Base-by-base conservation (phyloP, 1,140 invertebrate species). In the Dermatophagoides farinae region DNA sequence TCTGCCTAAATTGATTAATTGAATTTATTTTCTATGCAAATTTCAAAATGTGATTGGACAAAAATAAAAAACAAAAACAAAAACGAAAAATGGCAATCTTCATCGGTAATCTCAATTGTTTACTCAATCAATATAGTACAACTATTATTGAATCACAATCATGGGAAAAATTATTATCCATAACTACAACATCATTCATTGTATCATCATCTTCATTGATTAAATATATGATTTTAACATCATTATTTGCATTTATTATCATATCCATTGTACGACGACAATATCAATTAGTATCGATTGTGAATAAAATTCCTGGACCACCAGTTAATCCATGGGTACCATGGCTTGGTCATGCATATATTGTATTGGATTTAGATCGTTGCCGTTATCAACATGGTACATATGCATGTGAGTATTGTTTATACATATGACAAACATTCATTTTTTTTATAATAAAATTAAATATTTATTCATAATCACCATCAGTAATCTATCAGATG, bases 401-500 rank as follows among this genome's bases (percentile, higher is more conserved):
- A 37, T 65, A 65, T 61, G 57, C 43, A 11, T 50, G 62, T 64
- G 50, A 64, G 62, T 60, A 51, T n/a, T n/a, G n/a, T n/a, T n/a
- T n/a, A n/a, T n/a, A n/a, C n/a, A n/a, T n/a, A n/a, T 38, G 38
- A 43, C 44, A 60, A 9, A 14, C 38, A 4, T 31, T 37, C 5
- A 51, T n/a, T 41, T 40, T 41, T 14, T 51, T 37, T 18, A 11
- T 46, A 16, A n/a, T n/a, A n/a, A n/a, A n/a, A n/a, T 11, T 2
- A 37, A 14, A 9, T 58, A 44, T 52, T 60, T 64, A 65, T 65
- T 70, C 74, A 55, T 5, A 55, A 52, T 57, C 60, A 59, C 10
- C 18, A 58, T 16, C 39, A 67, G 65, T 67, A 22, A 61, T 66
- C 25, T 64, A 66, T 51, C 65, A 67, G 51, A 62, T 65, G 47